These are phyloP conservation scores for Drosophila persimilis DNA, from an alignment of 1,140 invertebrate genomes.

Conservation along the genomic window DNA sequence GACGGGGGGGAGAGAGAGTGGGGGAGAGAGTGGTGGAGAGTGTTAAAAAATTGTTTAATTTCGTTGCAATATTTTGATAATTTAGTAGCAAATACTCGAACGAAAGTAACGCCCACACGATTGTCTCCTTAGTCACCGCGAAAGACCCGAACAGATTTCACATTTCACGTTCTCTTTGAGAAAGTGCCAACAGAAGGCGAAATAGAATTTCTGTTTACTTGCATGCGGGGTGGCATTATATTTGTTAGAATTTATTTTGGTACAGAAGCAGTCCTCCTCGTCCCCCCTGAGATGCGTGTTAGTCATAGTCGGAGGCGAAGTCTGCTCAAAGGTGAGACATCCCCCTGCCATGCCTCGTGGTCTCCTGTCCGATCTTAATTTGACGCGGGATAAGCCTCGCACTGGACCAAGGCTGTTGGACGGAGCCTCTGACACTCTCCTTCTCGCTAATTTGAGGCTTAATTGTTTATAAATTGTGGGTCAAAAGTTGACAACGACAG, in stretches of 20 bases:
- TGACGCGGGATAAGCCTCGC: constrained; percentile 57
- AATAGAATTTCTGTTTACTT: constrained; percentile 42
- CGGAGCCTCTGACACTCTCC: constrained; percentile 15
- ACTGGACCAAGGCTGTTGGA: constrained; percentile 27
- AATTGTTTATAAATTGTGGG: constrained; percentile 69
- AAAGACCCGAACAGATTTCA: constrained; percentile 12
- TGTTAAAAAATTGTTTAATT: constrained; percentile 35
- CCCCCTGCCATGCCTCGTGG: neutral
- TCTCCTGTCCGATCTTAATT: constrained; percentile 67
- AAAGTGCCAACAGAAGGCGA: constrained; percentile 18
- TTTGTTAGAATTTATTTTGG: no score
- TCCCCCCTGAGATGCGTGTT: no score
- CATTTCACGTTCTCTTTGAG: neutral
- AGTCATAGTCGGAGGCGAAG: neutral
- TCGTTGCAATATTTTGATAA: constrained; percentile 74
- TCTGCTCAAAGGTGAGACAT: constrained; percentile 13
- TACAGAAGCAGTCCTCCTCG: no score
- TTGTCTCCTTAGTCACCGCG: constrained; percentile 47
- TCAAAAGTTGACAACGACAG: constrained; percentile 32
- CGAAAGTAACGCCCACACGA: constrained; percentile 41
- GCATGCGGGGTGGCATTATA: constrained; percentile 9
- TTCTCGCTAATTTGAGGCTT: constrained; percentile 59
- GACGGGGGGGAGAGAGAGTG: neutral
- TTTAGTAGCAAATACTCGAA: constrained; percentile 41
- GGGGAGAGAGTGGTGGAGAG: constrained; percentile 50